These are phyloP conservation scores for Coryphaenoides rupestris DNA, from an alignment of 2,113 vertebrate genomes.

Conservation along the genomic window DNA sequence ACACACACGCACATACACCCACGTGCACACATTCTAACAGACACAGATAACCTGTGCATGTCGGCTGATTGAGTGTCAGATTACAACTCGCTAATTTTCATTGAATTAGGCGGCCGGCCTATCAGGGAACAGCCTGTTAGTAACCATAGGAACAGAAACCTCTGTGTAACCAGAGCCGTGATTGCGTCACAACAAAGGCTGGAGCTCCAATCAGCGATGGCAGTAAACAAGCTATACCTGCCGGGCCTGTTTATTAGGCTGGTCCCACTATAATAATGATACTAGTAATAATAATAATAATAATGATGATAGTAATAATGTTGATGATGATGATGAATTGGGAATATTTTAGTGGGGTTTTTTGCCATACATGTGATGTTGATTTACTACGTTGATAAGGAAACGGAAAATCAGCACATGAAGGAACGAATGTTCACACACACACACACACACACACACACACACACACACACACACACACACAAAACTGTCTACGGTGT, in stretches of 20 bases:
- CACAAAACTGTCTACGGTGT: too few species aligned
- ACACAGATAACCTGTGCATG: conserved; percentile 32
- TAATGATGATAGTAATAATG: not conserved
- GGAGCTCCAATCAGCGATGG: conserved; percentile 5
- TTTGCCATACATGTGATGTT: too few species aligned
- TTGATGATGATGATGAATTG: too few species aligned
- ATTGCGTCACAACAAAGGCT: conserved; percentile 36
- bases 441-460: too few species aligned
- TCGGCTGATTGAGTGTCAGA: conserved; percentile 46
- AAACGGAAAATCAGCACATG: too few species aligned
- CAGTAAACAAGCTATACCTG: not conserved
- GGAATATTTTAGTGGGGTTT: too few species aligned
- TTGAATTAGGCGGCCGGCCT: conserved; percentile 38
- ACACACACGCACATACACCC: not conserved
- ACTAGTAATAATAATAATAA: too few species aligned
- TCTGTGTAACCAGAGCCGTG: conserved; percentile 45
- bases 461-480: too few species aligned
- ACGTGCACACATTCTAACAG: conserved; percentile 8
- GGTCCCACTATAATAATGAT: too few species aligned
- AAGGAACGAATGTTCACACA: too few species aligned
- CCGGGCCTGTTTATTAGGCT: too few species aligned
- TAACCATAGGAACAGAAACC: conserved; percentile 43
- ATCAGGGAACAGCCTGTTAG: conserved; percentile 45
- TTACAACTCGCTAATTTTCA: conserved; percentile 43
- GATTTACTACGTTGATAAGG: too few species aligned